Evolutionary conservation across 64 coral and sea anemone species (phyloP), one percentile per base, ranked within the genome.

Genomic region (Pocillopora damicornis): DNA sequence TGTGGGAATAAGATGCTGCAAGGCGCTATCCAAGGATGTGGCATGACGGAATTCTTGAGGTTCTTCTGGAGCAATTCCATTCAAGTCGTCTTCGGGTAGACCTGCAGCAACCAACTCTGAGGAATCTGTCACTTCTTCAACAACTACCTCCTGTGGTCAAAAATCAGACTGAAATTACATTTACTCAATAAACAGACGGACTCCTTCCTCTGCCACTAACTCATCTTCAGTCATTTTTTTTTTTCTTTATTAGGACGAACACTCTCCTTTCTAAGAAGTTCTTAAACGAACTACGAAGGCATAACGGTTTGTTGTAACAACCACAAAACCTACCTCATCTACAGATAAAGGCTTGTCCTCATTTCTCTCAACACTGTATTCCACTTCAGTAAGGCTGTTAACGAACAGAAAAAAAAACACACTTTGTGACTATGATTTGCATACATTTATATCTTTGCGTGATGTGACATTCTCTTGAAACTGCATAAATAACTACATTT

Each of bases 1-100:
- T 22, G 92, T 94, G 22, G 92, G 92, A 74, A 94, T 94, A 7
- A 94, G 75, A 75, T 95, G 93, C 66, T 91, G 75, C 9, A 91
- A 71, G 10, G 93, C 94, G 15, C 81, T 86, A 38, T 95, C 94
- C 15, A 95, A 35, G 0, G 90, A 92, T 51, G 90, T 95, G 5
- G 94, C 89, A 63, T 95, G 94, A 20, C 94, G 61, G 37, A 95
- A 95, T 9, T 86, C 90, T 66, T 89, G 85, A 2, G 58, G 16
- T 57, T 92, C 90, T 67, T 95, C 90, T n/a, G 26, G 37, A 35
- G 35, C 75, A 9, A 71, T 73, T 45, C 67, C 83, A 59, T 91
- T 88, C 23, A 94, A 17, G 20, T 51, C 42, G 42, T 71, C 63
- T 25, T 38, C 17, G 13, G 38, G 2, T 18, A 85, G 38, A 72